Percentiles rank a stretch among this genome's conserved stretches.
These are phyloP conservation scores for Cladopsammia gracilis DNA, from an alignment of 64 coral and sea anemone species.

Conservation along the genomic window DNA sequence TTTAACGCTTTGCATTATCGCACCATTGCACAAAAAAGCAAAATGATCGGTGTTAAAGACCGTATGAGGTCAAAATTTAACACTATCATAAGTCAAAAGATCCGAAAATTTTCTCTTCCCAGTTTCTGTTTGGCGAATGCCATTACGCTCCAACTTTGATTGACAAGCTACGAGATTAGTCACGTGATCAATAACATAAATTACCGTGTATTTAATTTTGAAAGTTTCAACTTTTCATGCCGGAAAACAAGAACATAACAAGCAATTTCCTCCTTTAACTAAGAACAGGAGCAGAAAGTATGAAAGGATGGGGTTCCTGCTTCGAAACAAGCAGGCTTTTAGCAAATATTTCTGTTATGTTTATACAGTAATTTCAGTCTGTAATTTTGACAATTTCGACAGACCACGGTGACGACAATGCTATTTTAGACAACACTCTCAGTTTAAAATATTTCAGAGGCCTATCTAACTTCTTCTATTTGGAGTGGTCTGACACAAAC, in stretches of 20 bases:
- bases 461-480: not conserved
- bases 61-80: slow-evolving; percentile 77
- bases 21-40: slow-evolving; percentile 57
- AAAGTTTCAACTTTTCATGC: too few species aligned
- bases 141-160: slow-evolving; percentile 34
- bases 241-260: too few species aligned
- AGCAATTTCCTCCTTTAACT: too few species aligned
- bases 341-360: too few species aligned
- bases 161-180: slow-evolving; percentile 1
- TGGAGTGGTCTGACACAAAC: too few species aligned
- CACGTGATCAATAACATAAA: slow-evolving; percentile 27
- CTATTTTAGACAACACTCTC: not conserved
- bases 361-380: too few species aligned
- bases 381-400: too few species aligned
- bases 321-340: too few species aligned
- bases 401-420: not conserved
- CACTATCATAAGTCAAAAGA: slow-evolving; percentile 52
- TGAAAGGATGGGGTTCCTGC: too few species aligned
- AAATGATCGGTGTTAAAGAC: slow-evolving; percentile 28
- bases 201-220: not conserved
- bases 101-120: slow-evolving; percentile 1
- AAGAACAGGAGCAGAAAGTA: too few species aligned
- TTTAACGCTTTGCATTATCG: slow-evolving; percentile 61
- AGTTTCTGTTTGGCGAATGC: slow-evolving; percentile 6
- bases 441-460: not conserved